Percentiles rank a stretch among this genome's conserved stretches.
These are phyloP conservation scores for Megatriorchis doriae DNA, from an alignment of 2,113 vertebrate genomes.

Conservation along the genomic window DNA sequence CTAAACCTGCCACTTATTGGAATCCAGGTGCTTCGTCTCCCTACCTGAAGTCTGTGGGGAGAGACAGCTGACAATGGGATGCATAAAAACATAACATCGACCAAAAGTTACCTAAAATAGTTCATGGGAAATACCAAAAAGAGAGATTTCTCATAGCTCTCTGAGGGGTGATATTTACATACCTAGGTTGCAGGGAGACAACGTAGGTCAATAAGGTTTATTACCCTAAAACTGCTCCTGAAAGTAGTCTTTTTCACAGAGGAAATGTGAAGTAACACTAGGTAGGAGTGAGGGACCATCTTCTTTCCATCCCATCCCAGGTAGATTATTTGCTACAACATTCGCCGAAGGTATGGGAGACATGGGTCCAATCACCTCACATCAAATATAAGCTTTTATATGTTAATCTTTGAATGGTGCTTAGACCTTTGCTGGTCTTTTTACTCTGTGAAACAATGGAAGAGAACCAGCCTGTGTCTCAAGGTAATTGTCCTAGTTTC, in stretches of 20 bases:
- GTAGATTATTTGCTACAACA: background rate
- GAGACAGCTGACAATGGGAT: background rate
- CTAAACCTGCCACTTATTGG: background rate
- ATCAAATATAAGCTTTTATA: background rate
- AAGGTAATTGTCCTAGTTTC: background rate
- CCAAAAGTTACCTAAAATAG: background rate
- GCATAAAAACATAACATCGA: background rate
- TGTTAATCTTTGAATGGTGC: background rate
- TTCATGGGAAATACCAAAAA: background rate
- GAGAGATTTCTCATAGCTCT: background rate
- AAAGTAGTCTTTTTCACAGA: background rate
- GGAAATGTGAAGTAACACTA: background rate
- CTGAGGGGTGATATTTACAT: background rate
- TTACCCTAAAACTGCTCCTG: background rate
- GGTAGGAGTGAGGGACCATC: background rate
- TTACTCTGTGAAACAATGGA: background rate
- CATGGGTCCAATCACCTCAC: background rate
- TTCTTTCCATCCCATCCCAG: background rate
- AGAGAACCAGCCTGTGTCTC: background rate
- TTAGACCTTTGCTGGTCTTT: background rate
- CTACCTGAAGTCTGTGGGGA: background rate
- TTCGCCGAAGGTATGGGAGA: accelerated
- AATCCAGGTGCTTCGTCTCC: background rate
- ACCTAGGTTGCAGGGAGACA: background rate
- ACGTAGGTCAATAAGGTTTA: background rate